Conservation (phyloP, 2,113 vertebrate genomes). For the Corythoichthys intestinalis region DNA sequence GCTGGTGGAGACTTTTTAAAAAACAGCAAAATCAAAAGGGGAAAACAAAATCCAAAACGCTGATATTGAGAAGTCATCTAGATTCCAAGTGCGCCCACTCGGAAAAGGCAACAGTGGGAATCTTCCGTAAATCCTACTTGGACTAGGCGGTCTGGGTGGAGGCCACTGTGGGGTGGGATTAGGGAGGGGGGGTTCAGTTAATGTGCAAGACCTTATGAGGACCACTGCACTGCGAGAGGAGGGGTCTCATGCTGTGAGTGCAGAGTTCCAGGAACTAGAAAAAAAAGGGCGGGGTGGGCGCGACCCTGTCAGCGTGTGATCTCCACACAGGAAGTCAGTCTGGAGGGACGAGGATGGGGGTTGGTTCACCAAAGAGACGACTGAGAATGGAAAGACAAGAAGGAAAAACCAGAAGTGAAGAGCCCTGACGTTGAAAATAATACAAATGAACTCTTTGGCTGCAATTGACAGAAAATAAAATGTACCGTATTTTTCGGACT, state of each 20-base stretch:
- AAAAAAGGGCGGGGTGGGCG: constrained; percentile 72
- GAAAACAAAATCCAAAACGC: background rate
- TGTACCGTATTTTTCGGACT: too few relatives aligned
- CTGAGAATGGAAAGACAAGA: background rate
- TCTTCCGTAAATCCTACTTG: constrained; percentile 44
- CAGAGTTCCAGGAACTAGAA: constrained; percentile 62
- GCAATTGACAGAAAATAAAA: too few relatives aligned
- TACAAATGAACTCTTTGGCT: too few relatives aligned
- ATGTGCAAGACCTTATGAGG: constrained; percentile 14
- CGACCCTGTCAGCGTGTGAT: constrained; percentile 61
- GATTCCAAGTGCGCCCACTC: constrained; percentile 25
- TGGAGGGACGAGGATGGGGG: constrained; percentile 24
- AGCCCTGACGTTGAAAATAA: background rate
- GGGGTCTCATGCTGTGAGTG: constrained; percentile 10
- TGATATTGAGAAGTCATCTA: constrained; percentile 13
- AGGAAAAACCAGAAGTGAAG: background rate
- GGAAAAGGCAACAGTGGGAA: constrained; percentile 16
- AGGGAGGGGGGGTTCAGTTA: constrained; percentile 23
- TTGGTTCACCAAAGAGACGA: background rate
- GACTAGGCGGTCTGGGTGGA: constrained; percentile 13
- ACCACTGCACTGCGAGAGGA: constrained; percentile 37
- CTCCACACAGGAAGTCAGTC: constrained; percentile 67
- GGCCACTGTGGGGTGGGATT: background rate
- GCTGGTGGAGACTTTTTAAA: constrained; percentile 11
- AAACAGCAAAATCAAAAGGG: background rate